A percentile compares a stretch with the other conserved stretches of the same genome.
These are phyloP conservation scores for Byasa hedistus DNA, from an alignment of 2,888 invertebrate genomes.

Conservation along the genomic window DNA sequence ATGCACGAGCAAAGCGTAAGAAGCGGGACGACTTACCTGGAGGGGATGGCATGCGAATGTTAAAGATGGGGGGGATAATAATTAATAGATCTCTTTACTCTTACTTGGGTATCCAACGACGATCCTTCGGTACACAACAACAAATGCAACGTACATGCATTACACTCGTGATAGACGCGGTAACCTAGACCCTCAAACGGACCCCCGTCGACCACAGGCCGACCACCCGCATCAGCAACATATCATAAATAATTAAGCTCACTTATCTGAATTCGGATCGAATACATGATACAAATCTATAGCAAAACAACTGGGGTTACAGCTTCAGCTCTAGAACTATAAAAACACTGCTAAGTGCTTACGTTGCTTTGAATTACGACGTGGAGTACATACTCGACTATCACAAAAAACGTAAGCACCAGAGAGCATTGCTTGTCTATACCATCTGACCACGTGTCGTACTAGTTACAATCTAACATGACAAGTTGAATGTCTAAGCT, in stretches of 20 bases:
- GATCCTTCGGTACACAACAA: conserved; percentile 68
- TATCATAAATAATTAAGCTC: conserved; percentile 67
- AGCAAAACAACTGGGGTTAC: conserved; percentile 73
- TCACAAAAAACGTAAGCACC: conserved; percentile 43
- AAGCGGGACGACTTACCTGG: conserved; percentile 62
- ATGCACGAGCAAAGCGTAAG: conserved; percentile 63
- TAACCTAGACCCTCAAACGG: no score
- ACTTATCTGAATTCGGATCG: conserved; percentile 60
- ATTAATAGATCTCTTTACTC: conserved; percentile 61
- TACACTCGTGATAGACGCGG: conserved; percentile 53
- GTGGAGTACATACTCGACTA: neutral
- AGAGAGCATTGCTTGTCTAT: conserved; percentile 51
- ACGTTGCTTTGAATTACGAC: conserved; percentile 30
- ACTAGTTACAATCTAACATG: conserved; percentile 73
- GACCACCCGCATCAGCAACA: conserved; percentile 48
- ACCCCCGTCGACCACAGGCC: no score
- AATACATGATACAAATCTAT: conserved; percentile 70
- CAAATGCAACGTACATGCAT: conserved; percentile 63
- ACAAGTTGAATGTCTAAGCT: conserved; percentile 72
- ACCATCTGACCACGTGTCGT: conserved; percentile 53
- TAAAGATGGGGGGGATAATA: conserved; percentile 55
- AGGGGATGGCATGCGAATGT: conserved; percentile 56
- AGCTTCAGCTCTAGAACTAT: conserved; percentile 75
- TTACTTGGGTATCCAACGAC: conserved; percentile 79
- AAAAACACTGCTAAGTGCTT: conserved; percentile 41